These are phyloP conservation scores for Pararge aegeria DNA, from an alignment of 1,140 invertebrate genomes.

Conservation along the genomic window DNA sequence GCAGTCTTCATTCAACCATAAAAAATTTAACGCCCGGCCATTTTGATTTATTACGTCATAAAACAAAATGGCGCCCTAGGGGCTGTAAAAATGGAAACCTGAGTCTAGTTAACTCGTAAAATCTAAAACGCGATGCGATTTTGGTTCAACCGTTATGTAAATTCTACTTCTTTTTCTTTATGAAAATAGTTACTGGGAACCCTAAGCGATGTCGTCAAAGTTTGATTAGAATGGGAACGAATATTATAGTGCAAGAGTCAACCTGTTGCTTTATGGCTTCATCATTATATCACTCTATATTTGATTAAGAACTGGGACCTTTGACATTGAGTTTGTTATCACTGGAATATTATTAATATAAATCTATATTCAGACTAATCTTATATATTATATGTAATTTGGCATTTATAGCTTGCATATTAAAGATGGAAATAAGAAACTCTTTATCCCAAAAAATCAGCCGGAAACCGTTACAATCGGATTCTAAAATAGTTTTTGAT, in stretches of 20 bases:
- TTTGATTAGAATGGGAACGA: not conserved
- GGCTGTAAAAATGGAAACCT: conserved; percentile 11
- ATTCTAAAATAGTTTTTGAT: too few relatives aligned
- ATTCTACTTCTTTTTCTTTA: not conserved
- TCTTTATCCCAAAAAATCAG: too few relatives aligned
- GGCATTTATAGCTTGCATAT: too few relatives aligned
- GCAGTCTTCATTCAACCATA: conserved; percentile 3
- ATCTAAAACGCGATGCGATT: conserved; percentile 4
- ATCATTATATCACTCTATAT: not conserved
- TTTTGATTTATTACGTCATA: conserved; percentile 14
- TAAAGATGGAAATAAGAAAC: too few relatives aligned
- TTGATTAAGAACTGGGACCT: too few relatives aligned
- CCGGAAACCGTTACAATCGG: too few relatives aligned
- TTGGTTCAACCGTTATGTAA: conserved; percentile 10
- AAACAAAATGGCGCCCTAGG: conserved; percentile 17
- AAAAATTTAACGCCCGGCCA: conserved; percentile 7
- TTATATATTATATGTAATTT: too few relatives aligned
- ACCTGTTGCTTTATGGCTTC: not conserved
- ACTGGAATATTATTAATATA: too few relatives aligned
- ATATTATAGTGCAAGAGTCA: not conserved
- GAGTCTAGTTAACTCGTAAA: conserved; percentile 12
- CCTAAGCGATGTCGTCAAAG: not conserved
- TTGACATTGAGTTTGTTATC: too few relatives aligned
- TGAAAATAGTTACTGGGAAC: not conserved
- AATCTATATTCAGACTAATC: too few relatives aligned